These are phyloP conservation scores for Anas flavirostris DNA, from an alignment of 2,797 vertebrate genomes.

Conservation along the genomic window DNA sequence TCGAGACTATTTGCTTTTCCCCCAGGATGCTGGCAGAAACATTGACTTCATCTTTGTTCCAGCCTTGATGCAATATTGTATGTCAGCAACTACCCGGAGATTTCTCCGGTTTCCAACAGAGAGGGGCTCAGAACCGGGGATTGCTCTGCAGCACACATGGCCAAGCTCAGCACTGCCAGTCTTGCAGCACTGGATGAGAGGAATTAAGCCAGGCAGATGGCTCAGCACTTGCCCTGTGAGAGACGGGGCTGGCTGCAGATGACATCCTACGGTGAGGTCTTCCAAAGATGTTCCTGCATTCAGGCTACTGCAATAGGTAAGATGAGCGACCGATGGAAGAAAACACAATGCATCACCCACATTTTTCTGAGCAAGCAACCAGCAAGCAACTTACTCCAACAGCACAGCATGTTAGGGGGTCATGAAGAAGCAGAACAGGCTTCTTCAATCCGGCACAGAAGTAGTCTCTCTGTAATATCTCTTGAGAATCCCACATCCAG, in stretches of 20 bases:
- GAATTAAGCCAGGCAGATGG: background rate
- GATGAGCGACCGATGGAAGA: background rate
- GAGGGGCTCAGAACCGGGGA: background rate
- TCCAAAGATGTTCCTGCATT: background rate
- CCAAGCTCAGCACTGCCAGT: background rate
- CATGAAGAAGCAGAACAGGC: background rate
- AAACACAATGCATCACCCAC: background rate
- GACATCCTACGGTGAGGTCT: background rate
- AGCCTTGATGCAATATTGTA: background rate
- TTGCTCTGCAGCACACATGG: background rate
- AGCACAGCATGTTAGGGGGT: background rate
- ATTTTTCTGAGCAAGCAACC: background rate
- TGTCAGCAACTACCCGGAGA: background rate
- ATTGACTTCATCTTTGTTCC: background rate
- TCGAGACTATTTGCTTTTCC: background rate
- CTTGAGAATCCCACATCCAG: background rate
- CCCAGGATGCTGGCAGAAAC: background rate
- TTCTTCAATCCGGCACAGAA: background rate
- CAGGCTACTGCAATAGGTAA: background rate
- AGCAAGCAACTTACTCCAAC: background rate
- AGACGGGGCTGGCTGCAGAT: background rate
- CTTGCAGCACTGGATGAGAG: accelerated
- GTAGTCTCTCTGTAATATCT: background rate
- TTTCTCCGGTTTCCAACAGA: background rate
- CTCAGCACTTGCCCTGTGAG: accelerated